Conservation (phyloP, 2,797 vertebrate genomes). For the Carduelis carduelis region DNA sequence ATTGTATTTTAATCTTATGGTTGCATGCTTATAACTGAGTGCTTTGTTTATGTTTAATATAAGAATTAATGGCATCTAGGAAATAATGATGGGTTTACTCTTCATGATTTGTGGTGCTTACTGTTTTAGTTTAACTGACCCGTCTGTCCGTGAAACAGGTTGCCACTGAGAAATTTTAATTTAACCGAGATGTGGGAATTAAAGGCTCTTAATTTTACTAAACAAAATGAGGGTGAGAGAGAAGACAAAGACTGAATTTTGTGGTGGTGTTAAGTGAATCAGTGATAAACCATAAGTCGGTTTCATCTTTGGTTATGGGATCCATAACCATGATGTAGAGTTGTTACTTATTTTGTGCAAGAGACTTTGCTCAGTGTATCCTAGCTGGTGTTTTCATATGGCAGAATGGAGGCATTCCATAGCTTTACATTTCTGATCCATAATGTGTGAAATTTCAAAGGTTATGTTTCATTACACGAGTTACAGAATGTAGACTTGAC, state of each 20-base stretch:
- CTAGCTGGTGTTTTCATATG: neutral
- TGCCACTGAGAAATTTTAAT: constrained; percentile 41
- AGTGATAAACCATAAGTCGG: constrained; percentile 2
- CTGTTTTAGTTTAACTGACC: neutral
- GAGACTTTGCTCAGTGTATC: constrained; percentile 42
- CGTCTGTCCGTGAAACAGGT: neutral
- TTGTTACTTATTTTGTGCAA: constrained; percentile 52
- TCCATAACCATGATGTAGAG: neutral
- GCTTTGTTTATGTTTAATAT: neutral
- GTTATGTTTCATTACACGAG: constrained; percentile 31
- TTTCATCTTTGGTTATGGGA: constrained; percentile 12
- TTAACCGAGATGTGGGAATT: constrained; percentile 5
- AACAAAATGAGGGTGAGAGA: neutral
- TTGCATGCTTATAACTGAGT: neutral
- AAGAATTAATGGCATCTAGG: neutral
- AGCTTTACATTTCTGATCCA: constrained; percentile 56
- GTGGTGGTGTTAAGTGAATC: neutral
- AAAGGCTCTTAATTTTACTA: constrained; percentile 30
- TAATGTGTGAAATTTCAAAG: constrained; percentile 70
- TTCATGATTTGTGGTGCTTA: constrained; percentile 3
- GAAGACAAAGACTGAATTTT: neutral
- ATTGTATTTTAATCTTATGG: neutral
- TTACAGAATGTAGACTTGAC: constrained; percentile 56
- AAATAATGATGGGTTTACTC: neutral
- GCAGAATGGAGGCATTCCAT: constrained; percentile 27